Evolutionary conservation across 2,888 invertebrate genomes (phyloP).

Genomic region (Drymonia ruficornis): DNA sequence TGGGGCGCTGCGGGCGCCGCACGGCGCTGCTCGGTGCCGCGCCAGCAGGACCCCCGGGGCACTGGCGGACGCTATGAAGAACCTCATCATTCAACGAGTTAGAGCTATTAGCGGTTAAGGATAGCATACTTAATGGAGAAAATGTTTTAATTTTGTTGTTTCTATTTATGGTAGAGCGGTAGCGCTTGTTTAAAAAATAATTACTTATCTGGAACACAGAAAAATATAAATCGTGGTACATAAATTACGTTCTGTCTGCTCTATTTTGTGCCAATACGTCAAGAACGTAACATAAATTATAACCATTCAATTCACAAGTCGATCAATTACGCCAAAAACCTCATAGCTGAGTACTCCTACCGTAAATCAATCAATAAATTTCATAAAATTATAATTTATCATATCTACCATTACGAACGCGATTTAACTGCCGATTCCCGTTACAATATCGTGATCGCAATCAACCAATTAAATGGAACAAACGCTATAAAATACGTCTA

Average conservation of each 20-base stretch:
- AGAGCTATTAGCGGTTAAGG: constrained; percentile 6
- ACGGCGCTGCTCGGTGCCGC: not conserved
- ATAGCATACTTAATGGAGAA: not conserved
- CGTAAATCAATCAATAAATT: not conserved
- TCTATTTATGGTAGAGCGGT: no score
- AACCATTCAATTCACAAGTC: not conserved
- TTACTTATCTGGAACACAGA: no score
- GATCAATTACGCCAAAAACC: not conserved
- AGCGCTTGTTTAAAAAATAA: no score
- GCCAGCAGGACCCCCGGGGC: constrained; percentile 23
- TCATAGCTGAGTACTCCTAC: not conserved
- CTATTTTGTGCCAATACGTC: not conserved
- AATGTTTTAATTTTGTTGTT: not conserved
- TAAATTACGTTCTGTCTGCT: no score
- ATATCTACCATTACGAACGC: not conserved
- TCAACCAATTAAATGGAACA: constrained; percentile 44
- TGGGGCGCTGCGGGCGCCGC: constrained; percentile 5
- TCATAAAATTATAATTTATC: not conserved
- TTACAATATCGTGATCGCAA: constrained; percentile 46
- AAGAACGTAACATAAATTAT: not conserved
- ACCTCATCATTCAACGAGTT: constrained; percentile 22
- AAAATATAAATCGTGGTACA: no score
- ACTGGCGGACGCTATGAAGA: constrained; percentile 12
- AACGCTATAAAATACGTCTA: constrained; percentile 45
- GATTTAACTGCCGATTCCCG: constrained; percentile 24